Base-by-base conservation (phyloP, 1,140 invertebrate species). In the Latrodectus geometricus region DNA sequence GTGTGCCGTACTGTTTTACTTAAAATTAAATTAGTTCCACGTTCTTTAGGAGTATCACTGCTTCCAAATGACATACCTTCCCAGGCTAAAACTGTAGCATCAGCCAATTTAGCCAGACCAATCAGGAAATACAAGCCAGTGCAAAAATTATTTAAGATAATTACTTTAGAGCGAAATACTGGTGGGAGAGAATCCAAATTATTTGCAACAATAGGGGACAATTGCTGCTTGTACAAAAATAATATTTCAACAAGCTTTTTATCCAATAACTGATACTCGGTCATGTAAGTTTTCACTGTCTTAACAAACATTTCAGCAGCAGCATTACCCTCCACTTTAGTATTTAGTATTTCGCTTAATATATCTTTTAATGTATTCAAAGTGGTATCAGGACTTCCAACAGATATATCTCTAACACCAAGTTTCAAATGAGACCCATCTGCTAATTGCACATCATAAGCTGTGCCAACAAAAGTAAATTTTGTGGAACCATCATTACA, bases 81-180 rank as follows among this genome's bases (percentile, higher is more conserved):
- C 85, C 85, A 87, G n/a, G 85, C 77, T 35, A 73, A 80, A 65
- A 87, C 70, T 14, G 85, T 87, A 50, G 78, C 69, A 80, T 87
- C 85, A 66, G 77, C 68, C 49, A 87, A 54, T 75, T 80, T 87
- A n/a, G 85, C 69, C 48, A 87, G 74, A 23, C 85, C 85, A 14
- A 73, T 23, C 15, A 87, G n/a, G 49, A 79, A 87, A 23, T 87
- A 87, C 15, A 87, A 35, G 15, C 85, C 77, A 73, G 85, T 80
- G 77, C 77, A 87, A 66, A 69, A 80, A 74, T 87, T 87, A 74
- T 87, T 87, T 17, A 87, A 74, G 8, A 80, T 49, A 35, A 68
- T 14, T 48, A 66, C 69, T 66, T 73, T 87, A 17, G 77, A 21
- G n/a, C 65, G 65, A 35, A 73, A 68, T 9, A 8, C 8, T 21